These are phyloP conservation scores for Chionomys nivalis DNA, from an alignment of 2,113 vertebrate genomes.

Conservation along the genomic window DNA sequence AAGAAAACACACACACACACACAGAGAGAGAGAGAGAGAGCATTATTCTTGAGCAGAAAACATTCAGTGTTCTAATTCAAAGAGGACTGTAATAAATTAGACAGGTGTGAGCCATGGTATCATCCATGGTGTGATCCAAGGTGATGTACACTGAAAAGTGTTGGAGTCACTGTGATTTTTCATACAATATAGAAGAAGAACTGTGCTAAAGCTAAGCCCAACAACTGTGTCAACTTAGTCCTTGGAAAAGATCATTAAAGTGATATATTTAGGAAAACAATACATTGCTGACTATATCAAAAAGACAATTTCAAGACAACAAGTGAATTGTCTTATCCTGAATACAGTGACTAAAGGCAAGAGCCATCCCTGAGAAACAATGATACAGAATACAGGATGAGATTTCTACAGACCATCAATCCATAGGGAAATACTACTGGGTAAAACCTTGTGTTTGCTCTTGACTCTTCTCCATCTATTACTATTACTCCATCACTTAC, in stretches of 20 bases:
- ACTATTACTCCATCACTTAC: neutral
- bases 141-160: neutral
- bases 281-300: neutral
- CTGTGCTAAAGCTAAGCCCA: neutral
- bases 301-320: slow-evolving; percentile 4
- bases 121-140: neutral
- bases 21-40: neutral
- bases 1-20: neutral
- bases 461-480: neutral
- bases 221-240: neutral
- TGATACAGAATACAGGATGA: neutral
- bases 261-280: slow-evolving; percentile 23
- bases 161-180: neutral
- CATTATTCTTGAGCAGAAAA: neutral
- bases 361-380: neutral
- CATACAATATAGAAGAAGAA: neutral
- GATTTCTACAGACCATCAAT: neutral
- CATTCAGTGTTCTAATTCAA: neutral
- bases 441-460: neutral
- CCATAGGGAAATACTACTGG: neutral
- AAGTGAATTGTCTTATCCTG: neutral
- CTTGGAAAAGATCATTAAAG: neutral
- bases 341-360: neutral
- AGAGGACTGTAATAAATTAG: neutral
- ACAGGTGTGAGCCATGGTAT: neutral